These are phyloP conservation scores for Genyomyrus donnyi DNA, from an alignment of 2,113 vertebrate genomes.

Conservation along the genomic window DNA sequence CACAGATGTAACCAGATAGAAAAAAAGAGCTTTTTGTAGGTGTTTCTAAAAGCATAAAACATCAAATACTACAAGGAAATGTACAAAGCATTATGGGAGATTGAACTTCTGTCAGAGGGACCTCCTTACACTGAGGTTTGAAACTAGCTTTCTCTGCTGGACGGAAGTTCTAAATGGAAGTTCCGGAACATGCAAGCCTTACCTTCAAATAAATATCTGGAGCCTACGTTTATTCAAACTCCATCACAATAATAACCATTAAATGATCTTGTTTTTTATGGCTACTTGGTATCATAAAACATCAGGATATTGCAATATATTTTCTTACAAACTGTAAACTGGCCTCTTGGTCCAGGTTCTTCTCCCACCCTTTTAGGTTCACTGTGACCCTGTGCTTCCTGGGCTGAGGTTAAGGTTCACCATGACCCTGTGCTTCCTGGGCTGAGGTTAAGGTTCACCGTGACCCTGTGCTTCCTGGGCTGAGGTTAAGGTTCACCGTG, in stretches of 20 bases:
- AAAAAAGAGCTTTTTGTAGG: not conserved
- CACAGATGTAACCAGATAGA: not conserved
- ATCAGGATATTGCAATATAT: not conserved
- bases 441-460: too few species aligned
- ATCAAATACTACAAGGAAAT: slow-evolving; percentile 9
- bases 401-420: too few species aligned
- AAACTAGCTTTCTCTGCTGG: not conserved
- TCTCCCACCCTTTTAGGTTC: not conserved
- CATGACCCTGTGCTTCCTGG: too few species aligned
- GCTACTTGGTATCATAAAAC: not conserved
- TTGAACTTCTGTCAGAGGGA: not conserved
- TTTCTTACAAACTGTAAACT: not conserved
- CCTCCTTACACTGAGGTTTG: not conserved
- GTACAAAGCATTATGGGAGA: slow-evolving; percentile 12
- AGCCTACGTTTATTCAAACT: not conserved
- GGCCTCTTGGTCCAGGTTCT: not conserved
- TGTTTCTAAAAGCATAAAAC: slow-evolving; percentile 18
- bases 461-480: not conserved
- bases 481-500: not conserved
- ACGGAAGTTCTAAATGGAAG: not conserved
- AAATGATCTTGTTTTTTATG: not conserved
- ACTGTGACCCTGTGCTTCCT: too few species aligned
- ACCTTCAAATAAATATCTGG: not conserved
- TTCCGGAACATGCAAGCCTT: not conserved
- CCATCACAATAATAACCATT: not conserved